Base-by-base conservation (phyloP, 1,140 invertebrate genomes). In the Drosophila tsacasi region DNA sequence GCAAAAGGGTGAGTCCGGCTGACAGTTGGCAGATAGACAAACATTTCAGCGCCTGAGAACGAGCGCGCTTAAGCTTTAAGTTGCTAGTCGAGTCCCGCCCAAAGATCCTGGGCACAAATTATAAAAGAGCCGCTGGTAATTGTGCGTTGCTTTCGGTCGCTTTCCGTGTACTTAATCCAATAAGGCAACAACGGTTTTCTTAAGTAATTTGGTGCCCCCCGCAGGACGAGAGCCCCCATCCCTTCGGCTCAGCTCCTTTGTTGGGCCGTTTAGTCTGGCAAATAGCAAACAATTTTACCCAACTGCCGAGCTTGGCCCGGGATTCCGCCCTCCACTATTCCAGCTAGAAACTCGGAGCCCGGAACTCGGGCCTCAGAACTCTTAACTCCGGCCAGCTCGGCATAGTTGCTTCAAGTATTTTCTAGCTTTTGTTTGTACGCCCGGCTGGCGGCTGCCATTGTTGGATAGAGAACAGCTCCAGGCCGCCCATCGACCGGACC, bases 171-270 rank as follows among this genome's bases (percentile, higher is more conserved):
- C 72, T 84, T 82, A 89, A 89, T 89, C 85, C 85, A 89, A 89
- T 89, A 91, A 90, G 85, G 81, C 85, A 89, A 76, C 77, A 84
- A 90, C 85, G 84, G 86, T 90, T 90, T 91, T 82, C 86, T 85
- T 76, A 90, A 90, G 85, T 91, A 90, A 90, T 90, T 90, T 90
- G 81, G 75, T 82, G 66, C 69, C 80, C 84, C 73, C 50, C 19
- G 75, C 71, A 65, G 42, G 50, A 55, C 69, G 17, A 32, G n/a
- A 35, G n/a, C 12, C 46, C 37, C 27, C 10, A 13, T 7, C 0
- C 17, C 21, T 23, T 4, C 12, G 6, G 13, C 32, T 21, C 40
- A 65, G 35, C 58, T 67, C 83, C 54, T 25, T 89, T 87, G 84
- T 89, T 89, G 81, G 76, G 81, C 77, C 83, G 85, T 90, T 87